Base-by-base conservation (phyloP, 2,797 vertebrate genomes). In the Liparis tanakae region DNA sequence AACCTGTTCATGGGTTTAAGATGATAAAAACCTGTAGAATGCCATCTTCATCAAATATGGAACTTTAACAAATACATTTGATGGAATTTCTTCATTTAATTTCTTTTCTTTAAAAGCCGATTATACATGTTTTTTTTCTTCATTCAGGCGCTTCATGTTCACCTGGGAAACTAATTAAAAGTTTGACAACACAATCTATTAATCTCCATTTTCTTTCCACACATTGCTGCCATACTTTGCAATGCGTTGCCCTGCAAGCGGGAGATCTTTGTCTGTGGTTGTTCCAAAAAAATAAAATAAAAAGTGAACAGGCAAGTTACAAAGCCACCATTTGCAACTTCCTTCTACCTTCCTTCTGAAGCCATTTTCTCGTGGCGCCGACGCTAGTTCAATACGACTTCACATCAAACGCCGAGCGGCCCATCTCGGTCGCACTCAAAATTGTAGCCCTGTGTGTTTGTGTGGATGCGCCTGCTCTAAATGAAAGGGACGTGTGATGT, bases 401-500 rank as follows among this genome's bases (percentile, higher is more conserved):
- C 36, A 71, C 74, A 83, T 83, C 73, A 81, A 81, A 80, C 48
- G 30, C 48, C 57, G 41, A 53, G 25, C 36, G 30, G 59, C 22
- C 41, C 51, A 73, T 80, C 68, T 61, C 9, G 41, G 25, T n/a
- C 37, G 54, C 37, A 61, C 48, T 59, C 25, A 43, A 59, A 80
- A 80, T 9, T 77, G 72, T 72, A 77, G 59, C 65, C 34, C 30
- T 77, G 41, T 66, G 30, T 70, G 69, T 80, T 55, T 54, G 17
- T 64, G 63, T 56, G 70, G 70, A 64, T 53, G 59, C 64, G 76
- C 25, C 48, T 62, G 41, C 50, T 79, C 70, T 78, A 80, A 87
- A 85, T 83, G 70, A 87, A 89, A 89, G 79, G 39, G 30, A 66
- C 76, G 82, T 85, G 72, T 84, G 79, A 87, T 82, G 76, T 70